Evolutionary conservation across 2,888 invertebrate genomes (phyloP).

Genomic region (Leptinotarsa tumamoca): DNA sequence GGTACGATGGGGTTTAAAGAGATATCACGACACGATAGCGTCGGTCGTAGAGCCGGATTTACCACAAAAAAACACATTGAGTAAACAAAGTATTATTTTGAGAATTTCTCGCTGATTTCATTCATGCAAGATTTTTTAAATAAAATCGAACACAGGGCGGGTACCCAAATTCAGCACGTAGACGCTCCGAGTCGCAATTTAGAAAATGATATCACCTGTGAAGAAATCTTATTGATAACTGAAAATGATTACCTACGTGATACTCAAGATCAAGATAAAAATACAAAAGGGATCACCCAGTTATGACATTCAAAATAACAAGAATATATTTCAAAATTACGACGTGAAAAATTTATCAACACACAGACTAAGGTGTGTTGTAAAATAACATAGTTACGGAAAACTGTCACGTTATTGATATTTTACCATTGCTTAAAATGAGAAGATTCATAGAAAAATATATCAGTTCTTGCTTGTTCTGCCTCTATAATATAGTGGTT

Average conservation of each 20-base stretch:
- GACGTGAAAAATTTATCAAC: conserved; percentile 33
- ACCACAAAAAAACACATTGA: not conserved
- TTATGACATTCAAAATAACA: conserved; percentile 38
- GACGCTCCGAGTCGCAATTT: conserved; percentile 55
- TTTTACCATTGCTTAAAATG: conserved; percentile 34
- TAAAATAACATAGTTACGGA: conserved; percentile 45
- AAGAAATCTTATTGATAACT: conserved; percentile 27
- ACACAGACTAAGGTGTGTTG: conserved; percentile 35
- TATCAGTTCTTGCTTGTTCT: conserved; percentile 28
- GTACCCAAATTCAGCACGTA: conserved; percentile 55
- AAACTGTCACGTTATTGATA: conserved; percentile 43
- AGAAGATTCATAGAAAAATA: conserved; percentile 35
- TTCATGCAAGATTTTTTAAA: conserved; percentile 42
- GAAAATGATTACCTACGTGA: conserved; percentile 42
- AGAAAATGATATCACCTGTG: not conserved
- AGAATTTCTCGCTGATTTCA: conserved; percentile 41
- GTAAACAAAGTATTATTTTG: conserved; percentile 40
- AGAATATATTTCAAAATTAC: conserved; percentile 41
- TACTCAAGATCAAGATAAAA: conserved; percentile 39
- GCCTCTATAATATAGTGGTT: conserved; percentile 27
- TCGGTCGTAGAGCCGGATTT: too few species aligned
- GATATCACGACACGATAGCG: too few species aligned
- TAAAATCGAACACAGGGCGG: conserved; percentile 38
- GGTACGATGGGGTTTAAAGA: too few species aligned
- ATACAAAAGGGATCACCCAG: conserved; percentile 37